Percentiles rank a stretch among this genome's conserved stretches.
These are phyloP conservation scores for Leptatherina wallacei DNA, from an alignment of 2,797 vertebrate species.

Conservation along the genomic window DNA sequence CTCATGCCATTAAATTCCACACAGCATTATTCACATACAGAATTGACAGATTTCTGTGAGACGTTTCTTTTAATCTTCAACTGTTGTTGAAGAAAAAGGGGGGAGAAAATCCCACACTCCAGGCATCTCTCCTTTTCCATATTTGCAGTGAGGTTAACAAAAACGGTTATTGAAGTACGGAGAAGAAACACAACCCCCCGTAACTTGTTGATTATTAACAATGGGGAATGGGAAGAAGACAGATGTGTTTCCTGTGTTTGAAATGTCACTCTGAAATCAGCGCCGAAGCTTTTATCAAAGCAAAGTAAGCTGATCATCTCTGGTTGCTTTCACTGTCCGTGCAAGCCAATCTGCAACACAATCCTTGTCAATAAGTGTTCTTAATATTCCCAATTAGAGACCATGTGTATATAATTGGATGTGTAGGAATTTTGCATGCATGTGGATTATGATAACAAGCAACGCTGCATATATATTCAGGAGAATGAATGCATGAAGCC, in stretches of 20 bases:
- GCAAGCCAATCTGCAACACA: constrained; percentile 49
- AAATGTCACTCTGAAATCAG: constrained; percentile 76
- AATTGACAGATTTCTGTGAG: constrained; percentile 88
- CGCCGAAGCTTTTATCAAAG: constrained; percentile 74
- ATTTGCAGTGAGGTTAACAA: constrained; percentile 86
- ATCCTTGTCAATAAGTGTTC: constrained; percentile 66
- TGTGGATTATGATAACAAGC: not conserved
- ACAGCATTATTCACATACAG: constrained; percentile 85
- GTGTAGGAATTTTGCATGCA: constrained; percentile 28
- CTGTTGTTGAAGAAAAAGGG: constrained; percentile 83
- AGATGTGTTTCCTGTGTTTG: constrained; percentile 76
- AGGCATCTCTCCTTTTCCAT: constrained; percentile 81
- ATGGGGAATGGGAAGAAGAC: constrained; percentile 72
- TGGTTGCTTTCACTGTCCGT: constrained; percentile 65
- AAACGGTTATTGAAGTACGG: constrained; percentile 82
- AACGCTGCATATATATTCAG: not conserved
- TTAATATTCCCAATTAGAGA: constrained; percentile 61
- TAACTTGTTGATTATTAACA: constrained; percentile 88
- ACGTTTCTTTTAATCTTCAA: constrained; percentile 90
- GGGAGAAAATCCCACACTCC: constrained; percentile 76
- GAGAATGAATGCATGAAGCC: not conserved
- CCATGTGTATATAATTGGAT: constrained; percentile 30
- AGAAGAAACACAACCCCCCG: constrained; percentile 75
- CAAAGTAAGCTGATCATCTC: constrained; percentile 71
- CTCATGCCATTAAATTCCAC: constrained; percentile 87